Evolutionary conservation across 2,113 vertebrate genomes (phyloP).

Genomic region (Campylorhamphus procurvoides): DNA sequence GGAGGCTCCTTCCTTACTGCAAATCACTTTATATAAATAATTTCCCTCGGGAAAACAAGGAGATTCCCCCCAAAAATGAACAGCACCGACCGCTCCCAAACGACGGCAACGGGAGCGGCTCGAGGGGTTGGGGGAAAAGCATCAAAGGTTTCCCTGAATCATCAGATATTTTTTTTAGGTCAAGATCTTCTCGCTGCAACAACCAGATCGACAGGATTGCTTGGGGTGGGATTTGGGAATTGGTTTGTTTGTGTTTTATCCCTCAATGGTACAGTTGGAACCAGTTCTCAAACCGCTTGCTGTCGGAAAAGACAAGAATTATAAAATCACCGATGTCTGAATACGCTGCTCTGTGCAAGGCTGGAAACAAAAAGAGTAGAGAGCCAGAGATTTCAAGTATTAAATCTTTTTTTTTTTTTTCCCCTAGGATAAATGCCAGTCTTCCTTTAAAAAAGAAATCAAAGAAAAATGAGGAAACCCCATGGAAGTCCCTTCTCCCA

Average conservation of each 20-base stretch:
- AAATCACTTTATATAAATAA: not conserved
- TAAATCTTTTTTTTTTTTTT: not conserved
- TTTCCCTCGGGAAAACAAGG: not conserved
- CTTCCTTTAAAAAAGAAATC: not conserved
- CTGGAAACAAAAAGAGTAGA: not conserved
- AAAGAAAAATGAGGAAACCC: not conserved
- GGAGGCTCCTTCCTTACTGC: not conserved
- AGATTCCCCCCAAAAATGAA: not conserved
- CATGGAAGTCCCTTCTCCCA: not conserved
- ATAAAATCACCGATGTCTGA: conserved; percentile 81
- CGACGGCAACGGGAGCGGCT: accelerated
- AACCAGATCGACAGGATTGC: not conserved
- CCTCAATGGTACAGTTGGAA: conserved; percentile 76
- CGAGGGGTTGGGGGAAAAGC: not conserved
- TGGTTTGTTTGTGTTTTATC: not conserved
- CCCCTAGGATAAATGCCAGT: not conserved
- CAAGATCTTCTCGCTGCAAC: conserved; percentile 30
- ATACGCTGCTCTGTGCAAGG: conserved; percentile 69
- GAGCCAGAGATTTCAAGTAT: conserved; percentile 66
- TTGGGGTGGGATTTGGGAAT: not conserved
- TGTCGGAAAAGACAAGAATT: conserved; percentile 60
- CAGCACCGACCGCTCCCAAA: not conserved
- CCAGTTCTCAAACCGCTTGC: conserved; percentile 88
- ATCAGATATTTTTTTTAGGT: not conserved
- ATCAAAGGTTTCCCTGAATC: not conserved